phyloP scores from a whole-genome alignment of 2,797 vertebrate species.

The Emydoidea blandingii region DNA sequence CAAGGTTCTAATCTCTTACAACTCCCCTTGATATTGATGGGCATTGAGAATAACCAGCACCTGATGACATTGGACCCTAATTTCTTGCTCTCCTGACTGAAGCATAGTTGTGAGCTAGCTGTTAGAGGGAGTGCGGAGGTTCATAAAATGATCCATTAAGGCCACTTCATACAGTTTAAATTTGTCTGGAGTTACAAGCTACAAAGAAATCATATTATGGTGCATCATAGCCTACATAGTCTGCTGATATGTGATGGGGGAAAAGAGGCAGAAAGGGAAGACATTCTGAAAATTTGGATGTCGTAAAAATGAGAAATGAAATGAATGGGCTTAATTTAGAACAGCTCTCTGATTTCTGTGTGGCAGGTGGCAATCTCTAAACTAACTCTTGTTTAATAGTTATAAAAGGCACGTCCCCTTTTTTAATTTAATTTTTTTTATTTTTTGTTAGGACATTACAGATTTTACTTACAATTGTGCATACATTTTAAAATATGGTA shows the following conservation, averaged over 20 bases:
- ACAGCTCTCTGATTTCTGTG: neutral
- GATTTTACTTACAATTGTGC: neutral
- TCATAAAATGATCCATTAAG: neutral
- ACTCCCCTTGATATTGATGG: neutral
- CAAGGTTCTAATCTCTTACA: neutral
- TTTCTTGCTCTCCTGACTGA: neutral
- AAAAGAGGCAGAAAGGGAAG: neutral
- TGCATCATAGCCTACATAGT: neutral
- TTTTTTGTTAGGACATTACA: neutral
- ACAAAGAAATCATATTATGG: neutral
- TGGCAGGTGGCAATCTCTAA: neutral
- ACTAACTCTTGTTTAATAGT: neutral
- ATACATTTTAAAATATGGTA: neutral
- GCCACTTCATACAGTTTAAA: neutral
- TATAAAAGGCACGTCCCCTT: too few relatives aligned
- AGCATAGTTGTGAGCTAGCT: neutral
- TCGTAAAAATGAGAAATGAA: neutral
- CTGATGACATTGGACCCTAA: neutral
- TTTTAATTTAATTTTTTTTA: neutral
- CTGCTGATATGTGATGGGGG: neutral
- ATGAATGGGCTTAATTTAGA: neutral
- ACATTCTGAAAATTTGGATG: neutral
- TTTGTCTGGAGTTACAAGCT: neutral
- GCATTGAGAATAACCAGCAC: neutral
- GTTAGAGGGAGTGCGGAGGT: neutral